phyloP scores from a whole-genome alignment of 2,888 invertebrate genomes.

The Stenodema calcarata region DNA sequence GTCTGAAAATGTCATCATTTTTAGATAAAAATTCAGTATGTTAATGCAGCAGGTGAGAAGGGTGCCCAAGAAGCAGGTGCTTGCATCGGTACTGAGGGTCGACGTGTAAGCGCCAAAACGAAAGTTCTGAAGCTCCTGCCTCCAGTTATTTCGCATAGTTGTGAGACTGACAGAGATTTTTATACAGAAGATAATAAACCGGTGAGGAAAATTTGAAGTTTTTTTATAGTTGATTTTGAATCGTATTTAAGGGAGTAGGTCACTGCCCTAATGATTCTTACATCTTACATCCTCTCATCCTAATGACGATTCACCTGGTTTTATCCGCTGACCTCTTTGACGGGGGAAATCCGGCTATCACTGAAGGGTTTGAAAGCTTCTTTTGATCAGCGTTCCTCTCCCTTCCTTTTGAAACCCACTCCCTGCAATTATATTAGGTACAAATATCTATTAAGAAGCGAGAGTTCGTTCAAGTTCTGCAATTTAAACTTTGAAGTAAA shows the following conservation, averaged over 20 bases:
- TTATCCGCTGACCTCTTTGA: background rate
- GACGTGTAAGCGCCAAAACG: no score
- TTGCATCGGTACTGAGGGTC: no score
- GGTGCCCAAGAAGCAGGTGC: no score
- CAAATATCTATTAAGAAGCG: background rate
- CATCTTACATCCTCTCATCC: background rate
- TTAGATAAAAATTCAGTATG: no score
- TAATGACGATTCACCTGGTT: background rate
- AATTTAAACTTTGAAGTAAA: background rate
- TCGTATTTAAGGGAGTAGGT: background rate
- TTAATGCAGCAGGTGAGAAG: no score
- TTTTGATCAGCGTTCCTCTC: background rate
- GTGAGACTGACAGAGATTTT: no score
- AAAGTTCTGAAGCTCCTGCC: no score
- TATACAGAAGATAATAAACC: no score
- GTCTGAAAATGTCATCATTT: no score
- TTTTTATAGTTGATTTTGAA: background rate
- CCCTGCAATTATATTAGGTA: background rate
- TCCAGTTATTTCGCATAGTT: no score
- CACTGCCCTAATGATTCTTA: background rate
- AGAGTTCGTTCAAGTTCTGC: background rate
- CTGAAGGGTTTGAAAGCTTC: background rate
- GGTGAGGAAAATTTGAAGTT: no score
- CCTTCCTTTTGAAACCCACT: background rate
- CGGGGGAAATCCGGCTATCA: background rate